Conservation (phyloP, 2,797 vertebrate genomes). For the Anisognathus igniventris region DNA sequence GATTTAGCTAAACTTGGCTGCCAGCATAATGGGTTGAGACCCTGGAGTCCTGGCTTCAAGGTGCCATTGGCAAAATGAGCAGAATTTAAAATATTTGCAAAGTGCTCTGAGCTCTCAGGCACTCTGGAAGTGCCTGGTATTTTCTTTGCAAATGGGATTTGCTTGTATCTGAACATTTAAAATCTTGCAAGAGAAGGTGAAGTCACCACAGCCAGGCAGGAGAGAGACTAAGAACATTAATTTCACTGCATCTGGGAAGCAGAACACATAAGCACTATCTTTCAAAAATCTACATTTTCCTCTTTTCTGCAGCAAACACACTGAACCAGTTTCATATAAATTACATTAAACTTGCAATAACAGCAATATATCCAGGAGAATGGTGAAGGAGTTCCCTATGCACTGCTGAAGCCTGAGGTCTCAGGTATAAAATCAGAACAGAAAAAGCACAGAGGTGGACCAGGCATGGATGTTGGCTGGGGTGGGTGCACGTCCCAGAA, state of each 20-base stretch:
- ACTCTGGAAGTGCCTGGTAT: neutral
- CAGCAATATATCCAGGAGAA: neutral
- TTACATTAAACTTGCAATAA: neutral
- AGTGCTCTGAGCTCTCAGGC: neutral
- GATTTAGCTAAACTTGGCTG: neutral
- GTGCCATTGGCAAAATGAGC: neutral
- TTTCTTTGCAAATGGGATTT: neutral
- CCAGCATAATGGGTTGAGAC: neutral
- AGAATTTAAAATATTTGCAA: neutral
- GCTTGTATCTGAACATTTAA: neutral
- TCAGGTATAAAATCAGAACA: neutral
- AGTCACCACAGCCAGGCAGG: neutral
- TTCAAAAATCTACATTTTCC: neutral
- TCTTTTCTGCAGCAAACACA: neutral
- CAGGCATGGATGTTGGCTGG: fast-evolving
- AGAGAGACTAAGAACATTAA: neutral
- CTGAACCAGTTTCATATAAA: neutral
- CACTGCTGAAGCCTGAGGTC: neutral
- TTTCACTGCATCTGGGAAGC: neutral
- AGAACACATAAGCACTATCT: neutral
- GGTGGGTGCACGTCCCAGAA: neutral
- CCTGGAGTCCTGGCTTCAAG: neutral
- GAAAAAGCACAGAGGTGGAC: neutral
- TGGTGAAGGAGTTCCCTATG: neutral
- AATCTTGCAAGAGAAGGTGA: neutral